A percentile compares a stretch with the other conserved stretches of the same genome.
Evolutionary conservation across 2,797 vertebrate genomes (phyloP).

Genomic region (Eupleurogrammus muticus): DNA sequence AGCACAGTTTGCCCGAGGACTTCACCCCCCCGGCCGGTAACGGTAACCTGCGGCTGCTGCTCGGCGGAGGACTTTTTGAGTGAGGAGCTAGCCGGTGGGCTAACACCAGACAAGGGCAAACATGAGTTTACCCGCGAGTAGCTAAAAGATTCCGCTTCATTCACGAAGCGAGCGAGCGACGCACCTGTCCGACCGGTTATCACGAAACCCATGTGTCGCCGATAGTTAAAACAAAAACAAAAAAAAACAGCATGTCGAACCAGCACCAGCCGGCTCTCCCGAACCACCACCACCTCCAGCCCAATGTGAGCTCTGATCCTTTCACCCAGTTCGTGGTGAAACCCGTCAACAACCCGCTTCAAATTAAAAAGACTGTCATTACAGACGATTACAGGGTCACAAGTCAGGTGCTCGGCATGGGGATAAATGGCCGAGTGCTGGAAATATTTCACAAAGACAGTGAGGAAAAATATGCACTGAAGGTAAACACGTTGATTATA

Average conservation of each 20-base stretch:
- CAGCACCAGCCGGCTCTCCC: conserved; percentile 56
- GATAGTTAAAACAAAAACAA: too few relatives aligned
- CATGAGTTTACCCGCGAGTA: conserved; percentile 8
- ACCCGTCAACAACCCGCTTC: conserved; percentile 58
- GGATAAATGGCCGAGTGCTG: conserved; percentile 91
- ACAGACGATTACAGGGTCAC: conserved; percentile 91
- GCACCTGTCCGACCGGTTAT: conserved; percentile 1
- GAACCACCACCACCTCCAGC: conserved; percentile 66
- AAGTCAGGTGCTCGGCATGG: conserved; percentile 89
- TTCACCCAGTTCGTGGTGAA: conserved; percentile 45
- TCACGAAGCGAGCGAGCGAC: background rate
- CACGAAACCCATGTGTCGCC: background rate
- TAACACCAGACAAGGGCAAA: conserved; percentile 16
- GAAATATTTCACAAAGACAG: conserved; percentile 89
- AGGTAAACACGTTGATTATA: conserved; percentile 75
- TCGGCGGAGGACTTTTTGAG: conserved; percentile 1
- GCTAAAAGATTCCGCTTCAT: background rate
- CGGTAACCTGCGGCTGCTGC: background rate
- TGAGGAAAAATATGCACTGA: conserved; percentile 89
- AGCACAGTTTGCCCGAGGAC: background rate
- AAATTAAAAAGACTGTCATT: conserved; percentile 88
- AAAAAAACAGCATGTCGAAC: conserved; percentile 79
- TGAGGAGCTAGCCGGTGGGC: conserved; percentile 3
- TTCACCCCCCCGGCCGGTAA: background rate
- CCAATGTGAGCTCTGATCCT: conserved; percentile 45